phyloP scores from a whole-genome alignment of 1,140 invertebrate genomes.

The Microplitis mediator region DNA sequence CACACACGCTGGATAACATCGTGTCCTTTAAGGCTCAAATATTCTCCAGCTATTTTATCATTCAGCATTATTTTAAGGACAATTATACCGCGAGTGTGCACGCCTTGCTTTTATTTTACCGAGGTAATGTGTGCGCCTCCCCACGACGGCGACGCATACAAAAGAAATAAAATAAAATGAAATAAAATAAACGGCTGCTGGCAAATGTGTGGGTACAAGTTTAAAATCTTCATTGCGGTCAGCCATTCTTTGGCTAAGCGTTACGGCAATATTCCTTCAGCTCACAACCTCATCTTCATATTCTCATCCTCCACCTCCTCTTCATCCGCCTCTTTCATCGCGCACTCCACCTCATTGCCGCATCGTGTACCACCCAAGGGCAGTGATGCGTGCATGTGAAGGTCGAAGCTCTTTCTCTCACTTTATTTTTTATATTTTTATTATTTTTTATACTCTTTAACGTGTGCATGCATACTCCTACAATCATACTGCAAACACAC shows the following conservation, averaged over 20 bases:
- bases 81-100: neutral
- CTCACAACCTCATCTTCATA: too few species aligned
- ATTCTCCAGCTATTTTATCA: neutral
- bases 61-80: constrained; percentile 3
- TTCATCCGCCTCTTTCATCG: constrained; percentile 27
- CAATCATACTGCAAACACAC: neutral
- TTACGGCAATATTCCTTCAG: constrained; percentile 29
- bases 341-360: constrained; percentile 14
- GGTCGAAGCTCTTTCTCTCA: constrained; percentile 30
- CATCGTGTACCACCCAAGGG: constrained; percentile 50
- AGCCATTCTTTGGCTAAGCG: constrained; percentile 50
- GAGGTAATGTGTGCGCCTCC: neutral
- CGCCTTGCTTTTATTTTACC: neutral
- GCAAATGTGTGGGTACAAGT: constrained; percentile 42
- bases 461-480: neutral
- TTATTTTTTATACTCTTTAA: neutral
- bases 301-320: constrained; percentile 29
- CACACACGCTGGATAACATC: neutral
- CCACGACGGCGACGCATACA: neutral
- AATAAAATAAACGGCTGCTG: constrained; percentile 31
- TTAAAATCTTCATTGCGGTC: constrained; percentile 61
- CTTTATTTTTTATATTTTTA: constrained; percentile 22
- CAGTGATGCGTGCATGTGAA: constrained; percentile 45
- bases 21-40: neutral
- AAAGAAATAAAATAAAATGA: constrained; percentile 24